Evolutionary conservation across 2,888 invertebrate species (phyloP), one percentile per base, ranked within the genome.

Genomic region (Malachius bipustulatus): DNA sequence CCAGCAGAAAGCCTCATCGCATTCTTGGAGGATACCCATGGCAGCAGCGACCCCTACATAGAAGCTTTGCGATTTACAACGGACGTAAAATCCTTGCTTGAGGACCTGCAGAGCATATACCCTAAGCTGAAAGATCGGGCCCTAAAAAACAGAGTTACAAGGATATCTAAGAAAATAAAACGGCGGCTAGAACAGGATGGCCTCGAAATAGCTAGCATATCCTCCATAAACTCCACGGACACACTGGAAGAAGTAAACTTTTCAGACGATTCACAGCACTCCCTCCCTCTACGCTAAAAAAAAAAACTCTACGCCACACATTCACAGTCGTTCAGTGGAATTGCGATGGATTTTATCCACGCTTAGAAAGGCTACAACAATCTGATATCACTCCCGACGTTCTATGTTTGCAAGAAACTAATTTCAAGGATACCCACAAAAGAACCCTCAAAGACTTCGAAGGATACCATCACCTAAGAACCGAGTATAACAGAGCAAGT

Each of bases 361-460:
- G 16, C 36, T 36, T 26, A n/a, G 38, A 40, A 36, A 16, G 34
- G 14, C 16, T 39, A 16, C 32, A 42, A 36, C 30, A 35, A 10
- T 30, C 37, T 11, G 14, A 31, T 4, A 11, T 10, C 10, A 9
- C 6, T 11, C 34, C 41, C 8, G 28, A 33, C 11, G 30, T 36
- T 11, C 16, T 39, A 8, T 40, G 35, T 26, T 29, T 40, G n/a
- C 40, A 37, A 33, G 42, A 38, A 36, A 42, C 38, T 4, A 39
- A 40, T 26, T 40, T 42, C 13, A 37, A 33, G 31, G 30, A 15
- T 4, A 12, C 19, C n/a, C 35, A 42, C 4, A 35, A 35, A 9
- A 30, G 31, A n/a, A 8, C 28, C 2, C 36, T 42, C 3, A 40
- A 34, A 35, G 35, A 36, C 16, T 39, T 30, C 15, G 14, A 34